Base-by-base conservation (phyloP, 2,113 vertebrate genomes). In the Eleginops maclovinus region DNA sequence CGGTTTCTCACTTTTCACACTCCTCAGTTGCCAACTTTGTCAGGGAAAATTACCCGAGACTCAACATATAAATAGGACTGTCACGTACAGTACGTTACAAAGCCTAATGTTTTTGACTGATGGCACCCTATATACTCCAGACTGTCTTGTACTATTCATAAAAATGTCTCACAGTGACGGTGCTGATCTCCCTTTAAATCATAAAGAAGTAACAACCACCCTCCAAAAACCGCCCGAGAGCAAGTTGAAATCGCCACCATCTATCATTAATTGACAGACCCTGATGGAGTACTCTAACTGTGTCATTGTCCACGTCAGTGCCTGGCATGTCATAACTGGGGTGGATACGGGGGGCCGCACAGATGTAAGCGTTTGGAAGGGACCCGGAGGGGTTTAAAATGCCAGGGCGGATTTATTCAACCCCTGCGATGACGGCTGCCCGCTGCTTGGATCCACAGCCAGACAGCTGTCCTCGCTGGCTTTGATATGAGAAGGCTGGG, bases 391-490 rank as follows among this genome's bases (percentile, higher is more conserved):
- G 78, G 75, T 83, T 77, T 75, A 83, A 92, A 91, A 91, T 84
- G 89, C 90, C 81, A 88, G 61, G 74, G 86, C 28, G 70, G 90
- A 93, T 94, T 91, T 90, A 77, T 88, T 87, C 82, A 88, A 87
- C 88, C 87, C 74, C 82, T 74, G 61, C 82, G 75, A 79, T 64
- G 76, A 82, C 28, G 54, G 77, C 75, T 36, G 46, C 87, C 78
- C 46, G 62, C 77, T 81, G 87, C 77, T 87, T 78, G 60, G 75
- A 85, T 88, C 81, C 74, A 73, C 67, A 66, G 65, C 75, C 73
- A 21, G 77, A 87, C 83, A 92, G 89, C 83, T 88, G 80, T 88
- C 81, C 82, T 82, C 70, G 2, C 78, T 75, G 80, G 86, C 73
- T 81, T 80, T 82, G 79, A 88, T 87, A 81, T 54, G 77, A 86